These are phyloP conservation scores for Diorhabda carinulata DNA, from an alignment of 1,140 invertebrate species.

Conservation along the genomic window DNA sequence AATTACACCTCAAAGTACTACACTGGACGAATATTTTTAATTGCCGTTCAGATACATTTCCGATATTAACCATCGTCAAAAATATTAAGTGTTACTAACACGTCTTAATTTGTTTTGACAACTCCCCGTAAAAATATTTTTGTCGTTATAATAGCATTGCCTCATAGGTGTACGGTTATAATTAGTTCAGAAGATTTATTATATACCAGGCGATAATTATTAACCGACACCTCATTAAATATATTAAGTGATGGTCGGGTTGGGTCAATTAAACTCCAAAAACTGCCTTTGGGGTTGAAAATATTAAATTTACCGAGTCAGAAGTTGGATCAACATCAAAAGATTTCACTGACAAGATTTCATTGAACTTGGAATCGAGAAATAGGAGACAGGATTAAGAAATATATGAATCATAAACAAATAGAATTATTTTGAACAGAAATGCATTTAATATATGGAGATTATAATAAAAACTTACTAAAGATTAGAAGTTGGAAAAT, in stretches of 20 bases:
- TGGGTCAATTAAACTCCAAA: background rate
- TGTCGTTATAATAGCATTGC: conserved; percentile 14
- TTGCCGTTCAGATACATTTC: conserved; percentile 9
- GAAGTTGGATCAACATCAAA: too few relatives aligned
- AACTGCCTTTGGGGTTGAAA: background rate
- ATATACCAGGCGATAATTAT: conserved; percentile 4
- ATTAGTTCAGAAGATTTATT: conserved; percentile 5
- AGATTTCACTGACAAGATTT: too few relatives aligned
- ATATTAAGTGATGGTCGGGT: background rate
- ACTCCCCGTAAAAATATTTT: conserved; percentile 11
- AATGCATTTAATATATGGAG: too few relatives aligned
- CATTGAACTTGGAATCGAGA: too few relatives aligned
- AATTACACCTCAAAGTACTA: too few relatives aligned
- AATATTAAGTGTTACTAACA: conserved; percentile 13
- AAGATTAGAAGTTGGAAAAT: too few relatives aligned
- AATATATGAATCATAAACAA: too few relatives aligned
- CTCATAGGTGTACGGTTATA: conserved; percentile 14
- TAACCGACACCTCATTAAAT: conserved; percentile 1
- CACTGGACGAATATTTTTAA: conserved; percentile 9
- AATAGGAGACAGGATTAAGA: too few relatives aligned
- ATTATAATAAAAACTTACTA: too few relatives aligned
- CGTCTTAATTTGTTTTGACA: conserved; percentile 21
- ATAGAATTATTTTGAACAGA: too few relatives aligned
- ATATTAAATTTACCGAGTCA: background rate
- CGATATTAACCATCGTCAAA: conserved; percentile 17